These are phyloP conservation scores for Trisateles emortualis DNA, from an alignment of 2,888 invertebrate species.

Conservation along the genomic window DNA sequence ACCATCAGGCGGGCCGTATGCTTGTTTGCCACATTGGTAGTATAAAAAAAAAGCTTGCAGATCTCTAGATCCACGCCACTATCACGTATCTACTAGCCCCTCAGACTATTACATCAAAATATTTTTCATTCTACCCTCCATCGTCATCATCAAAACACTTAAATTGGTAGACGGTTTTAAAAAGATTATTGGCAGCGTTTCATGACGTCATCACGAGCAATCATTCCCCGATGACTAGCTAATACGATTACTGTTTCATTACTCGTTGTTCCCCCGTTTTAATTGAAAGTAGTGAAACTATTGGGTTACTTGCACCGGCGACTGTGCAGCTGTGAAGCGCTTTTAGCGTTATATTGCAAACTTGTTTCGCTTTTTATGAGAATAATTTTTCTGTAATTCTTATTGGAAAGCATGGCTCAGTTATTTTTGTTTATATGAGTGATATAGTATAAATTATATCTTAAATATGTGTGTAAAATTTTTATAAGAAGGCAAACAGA, in stretches of 20 bases:
- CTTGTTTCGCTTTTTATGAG: no score
- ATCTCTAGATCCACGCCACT: no score
- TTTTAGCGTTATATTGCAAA: neutral
- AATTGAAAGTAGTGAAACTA: constrained; percentile 74
- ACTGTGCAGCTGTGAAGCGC: constrained; percentile 22
- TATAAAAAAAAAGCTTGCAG: no score
- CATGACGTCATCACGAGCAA: constrained; percentile 71
- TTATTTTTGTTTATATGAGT: no score
- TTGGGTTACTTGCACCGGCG: constrained; percentile 46
- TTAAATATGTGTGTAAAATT: no score
- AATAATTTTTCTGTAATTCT: no score
- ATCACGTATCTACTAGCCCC: no score
- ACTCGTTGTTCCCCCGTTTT: constrained; percentile 59
- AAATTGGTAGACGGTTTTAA: constrained; percentile 52
- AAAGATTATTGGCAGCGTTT: constrained; percentile 67
- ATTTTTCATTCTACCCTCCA: neutral
- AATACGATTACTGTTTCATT: constrained; percentile 71
- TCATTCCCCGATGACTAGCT: constrained; percentile 73
- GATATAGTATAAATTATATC: no score
- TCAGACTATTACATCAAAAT: neutral
- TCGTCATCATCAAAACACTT: constrained; percentile 19
- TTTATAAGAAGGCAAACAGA: no score
- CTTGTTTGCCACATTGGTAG: neutral
- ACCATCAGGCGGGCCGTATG: neutral
- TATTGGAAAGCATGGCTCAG: no score